These are phyloP conservation scores for Drosophila grimshawi DNA, from an alignment of 1,140 invertebrate species.

Conservation along the genomic window DNA sequence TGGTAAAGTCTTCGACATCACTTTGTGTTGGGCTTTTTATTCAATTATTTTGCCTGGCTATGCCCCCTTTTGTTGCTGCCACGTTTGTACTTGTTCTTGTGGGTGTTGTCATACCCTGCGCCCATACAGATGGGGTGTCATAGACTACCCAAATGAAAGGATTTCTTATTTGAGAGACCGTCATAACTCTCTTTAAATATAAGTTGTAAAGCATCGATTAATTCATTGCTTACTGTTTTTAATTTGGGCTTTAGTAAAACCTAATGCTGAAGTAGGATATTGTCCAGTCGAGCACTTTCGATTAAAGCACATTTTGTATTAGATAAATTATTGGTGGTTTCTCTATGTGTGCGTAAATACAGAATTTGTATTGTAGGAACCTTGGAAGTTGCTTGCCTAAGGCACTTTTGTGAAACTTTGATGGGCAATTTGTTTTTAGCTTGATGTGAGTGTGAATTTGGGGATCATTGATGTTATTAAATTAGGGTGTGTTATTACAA, in stretches of 20 bases:
- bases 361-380: constrained; percentile 21
- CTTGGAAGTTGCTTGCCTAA: constrained; percentile 38
- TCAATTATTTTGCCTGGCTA: constrained; percentile 40
- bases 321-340: constrained; percentile 41
- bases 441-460: constrained; percentile 27
- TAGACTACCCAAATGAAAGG: not conserved
- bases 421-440: constrained; percentile 42
- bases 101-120: constrained; percentile 20
- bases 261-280: too few species aligned
- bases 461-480: constrained; percentile 26
- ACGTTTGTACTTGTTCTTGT: not conserved
- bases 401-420: constrained; percentile 46
- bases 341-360: constrained; percentile 8
- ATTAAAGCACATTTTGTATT: not conserved
- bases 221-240: too few species aligned
- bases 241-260: too few species aligned
- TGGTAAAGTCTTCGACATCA: constrained; percentile 29
- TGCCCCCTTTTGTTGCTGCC: constrained; percentile 25
- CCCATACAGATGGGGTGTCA: not conserved
- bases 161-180: too few species aligned
- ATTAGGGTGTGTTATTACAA: constrained; percentile 8
- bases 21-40: constrained; percentile 44
- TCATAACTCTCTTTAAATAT: too few species aligned
- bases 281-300: too few species aligned
- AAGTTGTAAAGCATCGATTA: too few species aligned